Percentiles rank a stretch among this genome's conserved stretches.
These are phyloP conservation scores for Oscheius sp. DNA, from an alignment of 2,888 invertebrate genomes.

Conservation along the genomic window DNA sequence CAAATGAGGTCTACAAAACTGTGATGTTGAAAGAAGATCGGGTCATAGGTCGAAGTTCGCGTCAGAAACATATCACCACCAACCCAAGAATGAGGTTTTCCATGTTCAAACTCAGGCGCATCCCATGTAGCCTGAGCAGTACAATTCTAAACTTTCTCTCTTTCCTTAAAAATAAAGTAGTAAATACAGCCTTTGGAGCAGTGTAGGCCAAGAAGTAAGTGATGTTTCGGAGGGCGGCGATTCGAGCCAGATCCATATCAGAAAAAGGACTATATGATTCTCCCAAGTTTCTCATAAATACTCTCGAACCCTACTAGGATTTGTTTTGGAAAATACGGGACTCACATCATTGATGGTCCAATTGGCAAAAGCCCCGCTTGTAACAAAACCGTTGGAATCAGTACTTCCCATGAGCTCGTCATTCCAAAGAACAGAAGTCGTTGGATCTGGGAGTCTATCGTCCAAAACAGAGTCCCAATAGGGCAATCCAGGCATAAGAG, in stretches of 20 bases:
- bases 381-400: conserved; percentile 32
- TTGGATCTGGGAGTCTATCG: conserved; percentile 35
- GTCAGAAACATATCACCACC: conserved; percentile 52
- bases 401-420: conserved; percentile 32
- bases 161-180: background rate
- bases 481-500: conserved; percentile 58
- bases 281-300: background rate
- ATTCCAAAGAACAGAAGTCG: conserved; percentile 5
- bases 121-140: background rate
- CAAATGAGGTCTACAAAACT: conserved; percentile 70
- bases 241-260: background rate
- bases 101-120: conserved; percentile 56
- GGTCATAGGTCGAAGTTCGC: conserved; percentile 69
- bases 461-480: conserved; percentile 69
- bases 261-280: background rate
- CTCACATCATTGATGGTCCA: conserved; percentile 50
- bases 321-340: background rate
- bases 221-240: background rate
- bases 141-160: conserved; percentile 1
- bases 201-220: conserved; percentile 1
- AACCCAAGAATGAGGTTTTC: conserved; percentile 61
- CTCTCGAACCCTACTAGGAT: background rate
- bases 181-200: background rate
- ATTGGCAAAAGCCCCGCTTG: conserved; percentile 53
- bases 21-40: conserved; percentile 71